These are phyloP conservation scores for Bombus haemorrhoidalis DNA, from an alignment of 1,140 invertebrate species.

Conservation along the genomic window DNA sequence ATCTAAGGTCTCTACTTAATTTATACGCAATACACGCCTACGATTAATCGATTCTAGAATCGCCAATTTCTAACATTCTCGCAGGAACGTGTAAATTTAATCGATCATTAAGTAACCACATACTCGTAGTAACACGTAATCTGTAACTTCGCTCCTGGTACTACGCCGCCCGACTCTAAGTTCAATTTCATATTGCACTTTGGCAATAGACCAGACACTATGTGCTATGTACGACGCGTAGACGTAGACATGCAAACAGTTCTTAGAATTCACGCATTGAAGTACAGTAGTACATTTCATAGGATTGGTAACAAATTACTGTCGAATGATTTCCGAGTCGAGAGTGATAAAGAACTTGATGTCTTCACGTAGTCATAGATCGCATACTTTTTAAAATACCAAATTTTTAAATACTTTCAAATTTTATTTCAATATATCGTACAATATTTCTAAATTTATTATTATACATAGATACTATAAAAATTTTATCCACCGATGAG, in stretches of 20 bases:
- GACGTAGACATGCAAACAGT: not conserved
- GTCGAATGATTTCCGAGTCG: not conserved
- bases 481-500: too few relatives aligned
- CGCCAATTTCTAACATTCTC: constrained; percentile 42
- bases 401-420: not conserved
- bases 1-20: too few relatives aligned
- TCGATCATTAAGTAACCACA: constrained; percentile 62
- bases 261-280: constrained; percentile 3
- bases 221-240: not conserved
- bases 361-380: too few relatives aligned
- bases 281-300: not conserved
- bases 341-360: not conserved
- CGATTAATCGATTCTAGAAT: constrained; percentile 40
- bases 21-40: not conserved
- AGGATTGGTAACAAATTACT: not conserved
- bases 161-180: constrained; percentile 48
- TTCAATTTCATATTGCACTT: constrained; percentile 61
- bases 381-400: not conserved
- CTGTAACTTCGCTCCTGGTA: constrained; percentile 63
- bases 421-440: not conserved
- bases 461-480: too few relatives aligned
- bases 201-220: constrained; percentile 5
- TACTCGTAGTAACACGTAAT: constrained; percentile 52
- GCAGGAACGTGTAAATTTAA: constrained; percentile 34
- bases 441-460: too few relatives aligned